These are phyloP conservation scores for Diplogasteroides magnus DNA, from an alignment of 1,140 invertebrate genomes.

Conservation along the genomic window DNA sequence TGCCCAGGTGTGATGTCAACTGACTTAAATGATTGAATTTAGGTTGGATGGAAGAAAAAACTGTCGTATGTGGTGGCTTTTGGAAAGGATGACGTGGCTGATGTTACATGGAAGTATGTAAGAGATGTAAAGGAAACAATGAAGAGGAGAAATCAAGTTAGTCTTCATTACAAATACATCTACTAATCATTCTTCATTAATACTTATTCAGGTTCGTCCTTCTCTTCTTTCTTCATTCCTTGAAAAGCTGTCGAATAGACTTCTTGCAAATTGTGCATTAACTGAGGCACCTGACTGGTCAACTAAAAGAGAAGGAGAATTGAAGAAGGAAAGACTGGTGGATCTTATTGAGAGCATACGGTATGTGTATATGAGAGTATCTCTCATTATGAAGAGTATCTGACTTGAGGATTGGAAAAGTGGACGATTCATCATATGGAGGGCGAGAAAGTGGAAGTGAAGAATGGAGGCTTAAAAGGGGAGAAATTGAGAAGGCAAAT, in stretches of 20 bases:
- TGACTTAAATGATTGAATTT: not conserved
- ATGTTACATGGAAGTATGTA: slow-evolving; percentile 92
- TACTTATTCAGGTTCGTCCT: not conserved
- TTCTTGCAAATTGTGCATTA: slow-evolving; percentile 4
- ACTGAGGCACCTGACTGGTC: not conserved
- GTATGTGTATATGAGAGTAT: too few relatives aligned
- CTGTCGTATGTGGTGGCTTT: slow-evolving; percentile 81
- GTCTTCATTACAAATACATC: slow-evolving; percentile 3
- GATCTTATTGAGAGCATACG: slow-evolving; percentile 8
- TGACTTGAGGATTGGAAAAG: not conserved
- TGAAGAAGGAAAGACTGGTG: not conserved
- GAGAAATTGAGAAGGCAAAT: not conserved
- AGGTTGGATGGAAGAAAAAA: slow-evolving; percentile 66
- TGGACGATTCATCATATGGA: not conserved
- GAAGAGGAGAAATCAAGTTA: slow-evolving; percentile 28
- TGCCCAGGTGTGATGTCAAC: not conserved
- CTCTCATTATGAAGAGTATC: too few relatives aligned
- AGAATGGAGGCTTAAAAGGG: not conserved
- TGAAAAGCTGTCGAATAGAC: slow-evolving; percentile 4
- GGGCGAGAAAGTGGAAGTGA: not conserved
- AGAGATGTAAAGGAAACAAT: slow-evolving; percentile 61
- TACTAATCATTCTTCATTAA: slow-evolving; percentile 12
- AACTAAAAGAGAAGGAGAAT: not conserved
- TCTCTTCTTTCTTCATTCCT: not conserved
- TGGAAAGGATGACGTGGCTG: slow-evolving; percentile 81